A percentile compares a stretch with the other conserved stretches of the same genome.
Conservation (phyloP, 2,113 vertebrate species). For the Onychostoma macrolepis region DNA sequence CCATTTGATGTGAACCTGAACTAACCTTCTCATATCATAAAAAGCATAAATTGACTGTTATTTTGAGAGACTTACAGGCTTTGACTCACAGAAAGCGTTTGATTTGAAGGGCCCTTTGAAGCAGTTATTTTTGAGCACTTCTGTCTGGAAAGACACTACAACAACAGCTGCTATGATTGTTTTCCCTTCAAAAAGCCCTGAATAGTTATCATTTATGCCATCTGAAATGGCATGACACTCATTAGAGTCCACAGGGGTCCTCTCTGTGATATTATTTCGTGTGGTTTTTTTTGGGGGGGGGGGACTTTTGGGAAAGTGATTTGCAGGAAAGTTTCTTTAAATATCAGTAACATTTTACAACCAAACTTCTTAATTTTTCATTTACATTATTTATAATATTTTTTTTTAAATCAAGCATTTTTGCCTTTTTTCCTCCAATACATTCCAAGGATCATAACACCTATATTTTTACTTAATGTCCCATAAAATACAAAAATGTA, state of each 20-base stretch:
- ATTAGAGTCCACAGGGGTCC: background rate
- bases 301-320: background rate
- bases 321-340: background rate
- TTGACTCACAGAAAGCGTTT: background rate
- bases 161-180: conserved; percentile 7
- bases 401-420: background rate
- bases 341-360: background rate
- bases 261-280: background rate
- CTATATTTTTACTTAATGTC: background rate
- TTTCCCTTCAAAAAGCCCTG: background rate
- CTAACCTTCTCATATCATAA: conserved; percentile 1
- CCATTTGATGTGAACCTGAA: background rate
- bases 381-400: no score
- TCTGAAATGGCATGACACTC: background rate
- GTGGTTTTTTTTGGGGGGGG: background rate
- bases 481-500: background rate
- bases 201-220: background rate
- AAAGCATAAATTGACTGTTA: conserved; percentile 1
- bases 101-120: conserved; percentile 18
- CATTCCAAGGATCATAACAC: background rate
- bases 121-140: conserved; percentile 22
- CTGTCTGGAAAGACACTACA: conserved; percentile 1
- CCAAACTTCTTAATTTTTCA: background rate
- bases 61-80: background rate
- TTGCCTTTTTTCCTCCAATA: background rate